These are phyloP conservation scores for Omphaloscelis lunosa DNA, from an alignment of 2,888 invertebrate species.

Conservation along the genomic window DNA sequence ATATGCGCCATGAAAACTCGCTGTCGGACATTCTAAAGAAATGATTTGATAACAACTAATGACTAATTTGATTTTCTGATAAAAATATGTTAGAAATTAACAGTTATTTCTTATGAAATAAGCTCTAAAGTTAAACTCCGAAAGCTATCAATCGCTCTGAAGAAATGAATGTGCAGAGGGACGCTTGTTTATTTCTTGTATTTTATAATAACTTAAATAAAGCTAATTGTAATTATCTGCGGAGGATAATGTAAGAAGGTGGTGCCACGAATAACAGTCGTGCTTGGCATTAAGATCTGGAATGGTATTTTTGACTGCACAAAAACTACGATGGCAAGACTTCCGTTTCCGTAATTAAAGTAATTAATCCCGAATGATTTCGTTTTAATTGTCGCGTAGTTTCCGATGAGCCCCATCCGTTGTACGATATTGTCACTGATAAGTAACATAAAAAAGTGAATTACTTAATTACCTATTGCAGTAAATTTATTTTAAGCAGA, in stretches of 20 bases:
- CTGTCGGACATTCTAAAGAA: slow-evolving; percentile 37
- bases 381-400: slow-evolving; percentile 84
- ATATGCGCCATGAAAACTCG: slow-evolving; percentile 38
- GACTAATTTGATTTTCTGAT: slow-evolving; percentile 52
- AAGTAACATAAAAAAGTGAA: slow-evolving; percentile 24
- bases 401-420: slow-evolving; percentile 84
- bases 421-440: slow-evolving; percentile 58
- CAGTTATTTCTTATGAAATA: slow-evolving; percentile 16
- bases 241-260: slow-evolving; percentile 61
- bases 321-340: slow-evolving; percentile 77
- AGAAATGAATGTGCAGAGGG: slow-evolving; percentile 24
- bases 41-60: slow-evolving; percentile 51
- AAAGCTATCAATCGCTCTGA: slow-evolving; percentile 37
- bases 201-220: slow-evolving; percentile 44
- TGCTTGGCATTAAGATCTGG: slow-evolving; percentile 79
- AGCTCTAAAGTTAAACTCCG: slow-evolving; percentile 35
- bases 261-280: slow-evolving; percentile 69
- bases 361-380: slow-evolving; percentile 87
- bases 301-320: slow-evolving; percentile 76
- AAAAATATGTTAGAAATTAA: slow-evolving; percentile 42
- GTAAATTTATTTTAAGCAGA: slow-evolving; percentile 10
- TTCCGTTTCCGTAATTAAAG: slow-evolving; percentile 90
- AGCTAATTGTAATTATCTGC: slow-evolving; percentile 58
- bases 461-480: slow-evolving; percentile 28
- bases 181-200: slow-evolving; percentile 28